A percentile compares a stretch with the other conserved stretches of the same genome.
phyloP scores from a whole-genome alignment of 1,140 invertebrate genomes.

The Drosophila nigromelanica region DNA sequence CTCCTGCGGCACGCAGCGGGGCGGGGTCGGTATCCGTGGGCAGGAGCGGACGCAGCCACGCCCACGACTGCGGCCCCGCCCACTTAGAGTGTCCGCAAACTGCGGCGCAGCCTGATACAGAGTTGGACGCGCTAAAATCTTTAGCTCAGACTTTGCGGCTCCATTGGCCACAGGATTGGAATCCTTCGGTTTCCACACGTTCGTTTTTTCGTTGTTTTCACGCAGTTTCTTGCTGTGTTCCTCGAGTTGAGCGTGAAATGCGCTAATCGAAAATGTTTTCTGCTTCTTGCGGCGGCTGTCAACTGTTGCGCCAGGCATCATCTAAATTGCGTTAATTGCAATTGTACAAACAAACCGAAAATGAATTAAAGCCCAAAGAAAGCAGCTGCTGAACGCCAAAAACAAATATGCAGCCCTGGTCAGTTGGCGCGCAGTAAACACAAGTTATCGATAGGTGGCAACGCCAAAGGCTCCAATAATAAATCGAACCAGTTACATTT shows the following conservation, averaged over 20 bases:
- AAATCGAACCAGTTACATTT: neutral
- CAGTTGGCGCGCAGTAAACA: neutral
- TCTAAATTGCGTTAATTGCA: neutral
- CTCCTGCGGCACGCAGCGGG: constrained; percentile 34
- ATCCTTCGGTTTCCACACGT: neutral
- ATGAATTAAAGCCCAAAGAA: neutral
- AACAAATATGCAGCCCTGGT: neutral
- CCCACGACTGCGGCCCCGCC: neutral
- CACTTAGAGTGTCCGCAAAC: too few species aligned
- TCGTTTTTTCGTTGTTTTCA: neutral
- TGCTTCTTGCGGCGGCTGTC: constrained; percentile 12
- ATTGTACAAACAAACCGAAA: constrained; percentile 1
- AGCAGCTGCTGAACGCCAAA: neutral
- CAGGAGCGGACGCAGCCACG: neutral
- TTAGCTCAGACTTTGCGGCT: neutral
- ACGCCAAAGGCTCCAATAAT: neutral
- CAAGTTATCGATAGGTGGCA: constrained; percentile 1
- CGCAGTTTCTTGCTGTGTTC: neutral
- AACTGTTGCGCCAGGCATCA: constrained; percentile 24
- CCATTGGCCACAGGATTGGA: neutral
- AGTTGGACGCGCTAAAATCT: too few species aligned
- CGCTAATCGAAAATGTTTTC: constrained; percentile 9
- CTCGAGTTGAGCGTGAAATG: constrained; percentile 15
- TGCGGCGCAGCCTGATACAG: too few species aligned
- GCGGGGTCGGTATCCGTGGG: constrained; percentile 24